A percentile compares a stretch with the other conserved stretches of the same genome.
These are phyloP conservation scores for Peromyscus californicus DNA, from an alignment of 2,113 vertebrate species.

Conservation along the genomic window DNA sequence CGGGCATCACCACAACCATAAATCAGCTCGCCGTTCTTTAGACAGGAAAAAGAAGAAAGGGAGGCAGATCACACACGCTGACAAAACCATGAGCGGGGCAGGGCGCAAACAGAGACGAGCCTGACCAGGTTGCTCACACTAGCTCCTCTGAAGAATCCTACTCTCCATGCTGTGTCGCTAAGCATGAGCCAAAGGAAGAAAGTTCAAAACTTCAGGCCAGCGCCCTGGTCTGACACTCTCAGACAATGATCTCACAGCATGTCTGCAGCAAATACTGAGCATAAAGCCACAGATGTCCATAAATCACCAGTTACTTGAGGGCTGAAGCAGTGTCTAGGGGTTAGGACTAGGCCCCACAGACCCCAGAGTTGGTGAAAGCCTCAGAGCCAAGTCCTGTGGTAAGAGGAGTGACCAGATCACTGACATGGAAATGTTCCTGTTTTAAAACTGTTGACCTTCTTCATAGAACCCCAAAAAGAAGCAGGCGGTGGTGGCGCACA, in stretches of 20 bases:
- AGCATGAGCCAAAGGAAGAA: not conserved
- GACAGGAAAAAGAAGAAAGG: not conserved
- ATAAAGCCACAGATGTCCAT: not conserved
- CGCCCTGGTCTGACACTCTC: not conserved
- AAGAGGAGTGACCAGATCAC: not conserved
- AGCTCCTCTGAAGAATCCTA: not conserved
- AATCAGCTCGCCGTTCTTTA: constrained; percentile 95
- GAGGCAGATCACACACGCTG: not conserved
- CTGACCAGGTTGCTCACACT: not conserved
- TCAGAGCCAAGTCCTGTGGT: not conserved
- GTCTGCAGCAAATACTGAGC: not conserved
- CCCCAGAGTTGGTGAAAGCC: not conserved
- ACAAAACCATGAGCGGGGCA: not conserved
- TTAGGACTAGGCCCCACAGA: not conserved
- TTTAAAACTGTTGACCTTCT: not conserved
- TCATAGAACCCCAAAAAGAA: not conserved
- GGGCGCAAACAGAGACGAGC: rapidly evolving
- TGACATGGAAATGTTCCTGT: not conserved
- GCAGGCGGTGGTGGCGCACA: too few species aligned
- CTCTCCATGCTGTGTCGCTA: not conserved
- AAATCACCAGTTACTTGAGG: not conserved
- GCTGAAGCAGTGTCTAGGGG: not conserved
- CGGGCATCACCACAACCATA: constrained; percentile 95
- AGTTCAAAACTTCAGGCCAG: not conserved
- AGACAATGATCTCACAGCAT: not conserved